Evolutionary conservation across 2,113 vertebrate species (phyloP).

Genomic region (Pteropus alecto): DNA sequence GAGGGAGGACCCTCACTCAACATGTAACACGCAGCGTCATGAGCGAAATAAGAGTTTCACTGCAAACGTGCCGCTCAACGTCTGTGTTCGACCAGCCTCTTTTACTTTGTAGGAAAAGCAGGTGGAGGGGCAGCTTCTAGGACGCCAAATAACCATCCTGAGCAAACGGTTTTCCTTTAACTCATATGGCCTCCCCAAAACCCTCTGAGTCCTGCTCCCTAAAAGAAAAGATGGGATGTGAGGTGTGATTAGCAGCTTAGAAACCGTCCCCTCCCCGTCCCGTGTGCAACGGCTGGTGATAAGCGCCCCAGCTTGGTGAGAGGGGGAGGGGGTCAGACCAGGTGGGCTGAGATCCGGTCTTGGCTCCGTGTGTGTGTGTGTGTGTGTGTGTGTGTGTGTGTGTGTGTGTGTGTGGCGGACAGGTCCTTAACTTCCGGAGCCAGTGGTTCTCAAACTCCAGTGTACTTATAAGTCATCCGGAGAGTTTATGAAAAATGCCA

Average conservation of each 20-base stretch:
- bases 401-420: no score
- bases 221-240: not conserved
- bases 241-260: not conserved
- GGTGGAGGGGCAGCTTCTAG: not conserved
- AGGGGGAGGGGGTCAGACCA: no score
- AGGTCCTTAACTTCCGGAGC: not conserved
- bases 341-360: not conserved
- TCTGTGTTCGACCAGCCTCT: not conserved
- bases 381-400: not conserved
- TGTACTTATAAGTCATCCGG: not conserved
- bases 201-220: not conserved
- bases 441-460: not conserved
- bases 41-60: not conserved
- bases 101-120: not conserved
- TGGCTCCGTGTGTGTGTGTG: not conserved
- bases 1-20: not conserved
- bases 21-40: not conserved
- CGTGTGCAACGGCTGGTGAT: not conserved
- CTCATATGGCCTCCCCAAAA: not conserved
- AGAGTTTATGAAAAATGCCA: not conserved
- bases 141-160: not conserved
- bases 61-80: not conserved
- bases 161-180: not conserved
- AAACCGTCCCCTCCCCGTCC: not conserved
- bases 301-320: not conserved